Evolutionary conservation across 2,888 invertebrate species (phyloP).

Genomic region (Diarsia dahlii): DNA sequence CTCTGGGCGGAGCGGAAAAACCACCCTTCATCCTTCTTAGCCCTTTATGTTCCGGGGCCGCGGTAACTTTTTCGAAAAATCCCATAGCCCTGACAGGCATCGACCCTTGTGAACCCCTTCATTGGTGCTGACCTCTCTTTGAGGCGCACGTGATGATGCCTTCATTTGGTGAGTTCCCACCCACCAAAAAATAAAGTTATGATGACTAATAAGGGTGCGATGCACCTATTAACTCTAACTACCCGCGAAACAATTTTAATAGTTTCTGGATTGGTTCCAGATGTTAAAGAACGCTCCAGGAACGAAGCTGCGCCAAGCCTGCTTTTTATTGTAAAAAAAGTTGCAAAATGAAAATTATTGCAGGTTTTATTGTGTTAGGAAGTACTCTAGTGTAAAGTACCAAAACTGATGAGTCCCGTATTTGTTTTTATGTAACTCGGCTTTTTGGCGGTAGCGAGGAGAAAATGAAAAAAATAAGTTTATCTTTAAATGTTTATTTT

Average conservation of each 20-base stretch:
- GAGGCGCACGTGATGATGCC: too few species aligned
- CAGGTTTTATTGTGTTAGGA: constrained; percentile 27
- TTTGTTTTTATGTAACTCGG: constrained; percentile 2
- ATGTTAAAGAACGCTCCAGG: constrained; percentile 43
- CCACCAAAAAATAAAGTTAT: background rate
- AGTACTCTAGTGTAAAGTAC: background rate
- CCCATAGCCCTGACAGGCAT: too few species aligned
- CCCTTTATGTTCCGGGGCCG: too few species aligned
- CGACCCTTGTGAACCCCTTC: too few species aligned
- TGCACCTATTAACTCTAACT: constrained; percentile 28
- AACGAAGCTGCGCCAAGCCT: constrained; percentile 57
- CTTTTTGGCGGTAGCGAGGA: background rate
- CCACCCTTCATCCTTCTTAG: too few species aligned
- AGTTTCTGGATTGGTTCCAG: constrained; percentile 64
- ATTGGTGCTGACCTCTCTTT: too few species aligned
- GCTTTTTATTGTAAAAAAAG: constrained; percentile 44
- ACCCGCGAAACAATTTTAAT: constrained; percentile 51
- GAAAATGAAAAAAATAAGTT: background rate
- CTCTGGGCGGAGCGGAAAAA: too few species aligned
- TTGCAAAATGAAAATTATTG: constrained; percentile 56
- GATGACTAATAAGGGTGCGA: constrained; percentile 25
- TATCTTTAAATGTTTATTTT: too few species aligned
- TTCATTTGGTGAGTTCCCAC: too few species aligned
- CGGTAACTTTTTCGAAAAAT: too few species aligned
- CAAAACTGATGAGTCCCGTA: background rate